These are phyloP conservation scores for Perizoma affinitatum DNA, from an alignment of 2,888 invertebrate genomes.

Conservation along the genomic window DNA sequence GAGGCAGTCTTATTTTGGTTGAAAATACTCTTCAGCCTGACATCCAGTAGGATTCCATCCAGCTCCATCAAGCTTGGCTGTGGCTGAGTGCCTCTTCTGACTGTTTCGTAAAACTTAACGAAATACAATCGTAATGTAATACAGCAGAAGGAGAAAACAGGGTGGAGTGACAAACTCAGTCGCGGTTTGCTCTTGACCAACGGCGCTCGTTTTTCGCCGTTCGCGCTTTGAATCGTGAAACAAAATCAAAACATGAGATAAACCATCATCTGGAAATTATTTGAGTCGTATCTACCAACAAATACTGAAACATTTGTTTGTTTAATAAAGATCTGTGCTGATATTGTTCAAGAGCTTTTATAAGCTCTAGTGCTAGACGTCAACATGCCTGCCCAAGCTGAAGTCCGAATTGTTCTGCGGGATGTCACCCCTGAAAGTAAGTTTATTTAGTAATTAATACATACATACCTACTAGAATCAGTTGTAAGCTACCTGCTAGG, in stretches of 20 bases:
- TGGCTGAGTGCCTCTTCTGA: background rate
- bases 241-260: slow-evolving; percentile 47
- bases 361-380: slow-evolving; percentile 33
- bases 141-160: slow-evolving; percentile 10
- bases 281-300: background rate
- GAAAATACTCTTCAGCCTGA: slow-evolving; percentile 3
- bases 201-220: slow-evolving; percentile 39
- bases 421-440: slow-evolving; percentile 77
- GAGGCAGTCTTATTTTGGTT: background rate
- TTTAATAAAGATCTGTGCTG: slow-evolving; percentile 2
- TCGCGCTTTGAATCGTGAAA: slow-evolving; percentile 11
- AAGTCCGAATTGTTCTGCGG: slow-evolving; percentile 63
- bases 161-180: slow-evolving; percentile 37
- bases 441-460: slow-evolving; percentile 40
- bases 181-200: slow-evolving; percentile 38
- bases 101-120: slow-evolving; percentile 5
- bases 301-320: background rate
- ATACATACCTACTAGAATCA: too few species aligned
- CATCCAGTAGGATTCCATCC: too few species aligned
- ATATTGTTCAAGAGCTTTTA: slow-evolving; percentile 20
- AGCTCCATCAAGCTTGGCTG: too few species aligned
- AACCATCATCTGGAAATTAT: slow-evolving; percentile 27
- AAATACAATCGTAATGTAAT: slow-evolving; percentile 4
- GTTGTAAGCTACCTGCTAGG: too few species aligned
- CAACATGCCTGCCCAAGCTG: slow-evolving; percentile 73